Evolutionary conservation across 2,113 vertebrate species (phyloP).

Genomic region (Gobio gobio): DNA sequence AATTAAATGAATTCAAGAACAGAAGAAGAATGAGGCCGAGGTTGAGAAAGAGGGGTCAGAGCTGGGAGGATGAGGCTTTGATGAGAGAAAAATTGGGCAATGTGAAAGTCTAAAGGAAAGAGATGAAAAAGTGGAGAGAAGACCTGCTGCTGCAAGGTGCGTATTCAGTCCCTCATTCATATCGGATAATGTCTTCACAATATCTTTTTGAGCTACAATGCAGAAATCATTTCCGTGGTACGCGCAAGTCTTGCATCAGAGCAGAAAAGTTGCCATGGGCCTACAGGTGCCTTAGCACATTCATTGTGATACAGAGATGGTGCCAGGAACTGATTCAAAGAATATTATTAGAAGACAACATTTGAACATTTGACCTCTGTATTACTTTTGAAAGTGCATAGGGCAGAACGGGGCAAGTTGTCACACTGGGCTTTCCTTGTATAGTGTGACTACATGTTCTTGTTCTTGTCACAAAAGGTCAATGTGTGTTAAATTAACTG

Average conservation of each 20-base stretch:
- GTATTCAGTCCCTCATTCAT: neutral
- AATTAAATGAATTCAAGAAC: neutral
- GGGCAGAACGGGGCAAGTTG: neutral
- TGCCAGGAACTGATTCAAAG: neutral
- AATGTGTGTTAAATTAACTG: neutral
- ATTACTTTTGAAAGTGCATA: neutral
- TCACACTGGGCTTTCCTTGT: neutral
- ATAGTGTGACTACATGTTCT: neutral
- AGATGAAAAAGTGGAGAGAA: conserved; percentile 14
- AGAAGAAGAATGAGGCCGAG: neutral
- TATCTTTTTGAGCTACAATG: neutral
- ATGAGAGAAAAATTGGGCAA: neutral
- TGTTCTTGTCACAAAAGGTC: neutral
- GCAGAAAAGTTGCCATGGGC: neutral
- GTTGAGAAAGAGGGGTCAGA: neutral
- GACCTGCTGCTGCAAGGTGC: neutral
- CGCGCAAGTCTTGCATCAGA: conserved; percentile 40
- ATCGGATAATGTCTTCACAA: neutral
- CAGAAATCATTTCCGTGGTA: conserved; percentile 15
- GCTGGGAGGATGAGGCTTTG: neutral
- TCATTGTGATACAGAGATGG: neutral
- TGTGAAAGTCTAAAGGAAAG: neutral
- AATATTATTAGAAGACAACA: neutral
- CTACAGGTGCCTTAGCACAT: conserved; percentile 12
- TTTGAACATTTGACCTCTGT: neutral